phyloP scores from a whole-genome alignment of 2,797 vertebrate genomes.

The Petrocephalus schoutedeni region DNA sequence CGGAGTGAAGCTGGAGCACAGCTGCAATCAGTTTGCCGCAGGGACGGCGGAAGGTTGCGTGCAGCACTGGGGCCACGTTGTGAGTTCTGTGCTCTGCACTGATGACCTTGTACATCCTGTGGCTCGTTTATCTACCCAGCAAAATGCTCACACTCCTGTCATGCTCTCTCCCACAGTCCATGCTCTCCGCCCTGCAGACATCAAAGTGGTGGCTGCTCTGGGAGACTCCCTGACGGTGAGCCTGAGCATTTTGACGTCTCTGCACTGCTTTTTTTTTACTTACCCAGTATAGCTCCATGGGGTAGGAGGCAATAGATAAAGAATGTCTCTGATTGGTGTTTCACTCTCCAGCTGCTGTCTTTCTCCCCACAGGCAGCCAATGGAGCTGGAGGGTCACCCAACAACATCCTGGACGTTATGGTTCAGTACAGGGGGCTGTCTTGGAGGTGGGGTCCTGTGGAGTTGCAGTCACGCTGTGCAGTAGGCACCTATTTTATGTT shows the following conservation, averaged over 20 bases:
- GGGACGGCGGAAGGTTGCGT: not conserved
- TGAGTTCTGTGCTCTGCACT: not conserved
- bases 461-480: not conserved
- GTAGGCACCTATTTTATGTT: not conserved
- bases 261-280: not conserved
- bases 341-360: constrained; percentile 10
- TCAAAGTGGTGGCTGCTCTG: constrained; percentile 80
- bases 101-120: not conserved
- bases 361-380: constrained; percentile 70
- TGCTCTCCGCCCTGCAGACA: constrained; percentile 75
- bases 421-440: constrained; percentile 82
- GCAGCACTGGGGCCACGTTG: not conserved
- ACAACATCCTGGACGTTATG: constrained; percentile 59
- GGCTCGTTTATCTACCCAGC: not conserved
- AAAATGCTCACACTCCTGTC: constrained; percentile 17
- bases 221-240: constrained; percentile 90
- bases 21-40: not conserved
- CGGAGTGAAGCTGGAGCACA: not conserved
- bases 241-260: not conserved
- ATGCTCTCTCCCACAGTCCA: constrained; percentile 65
- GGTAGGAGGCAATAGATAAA: not conserved
- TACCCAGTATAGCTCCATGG: not conserved
- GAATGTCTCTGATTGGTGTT: not conserved
- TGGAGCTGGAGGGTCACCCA: constrained; percentile 67
- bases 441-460: constrained; percentile 68